Evolutionary conservation across 2,888 invertebrate genomes (phyloP), one percentile per base, ranked within the genome.

Genomic region (Catotricha subobsoleta): DNA sequence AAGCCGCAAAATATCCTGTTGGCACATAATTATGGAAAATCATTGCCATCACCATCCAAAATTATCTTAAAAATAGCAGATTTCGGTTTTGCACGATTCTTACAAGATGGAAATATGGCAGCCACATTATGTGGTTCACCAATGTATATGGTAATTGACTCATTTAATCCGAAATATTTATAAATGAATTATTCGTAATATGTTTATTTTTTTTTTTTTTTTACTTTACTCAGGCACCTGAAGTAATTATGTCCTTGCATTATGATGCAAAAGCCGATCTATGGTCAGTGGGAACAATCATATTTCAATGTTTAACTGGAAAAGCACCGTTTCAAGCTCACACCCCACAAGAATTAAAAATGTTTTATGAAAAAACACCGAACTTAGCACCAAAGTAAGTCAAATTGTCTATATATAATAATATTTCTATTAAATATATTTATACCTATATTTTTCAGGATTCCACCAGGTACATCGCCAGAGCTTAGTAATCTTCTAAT

Each of bases 251-350:
- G 95, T 95, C 95, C 2, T 67, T 91, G 47, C 90, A 95, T 57
- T 98, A 98, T 59, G 94, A 94, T 64, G 95, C 94, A 41, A 98
- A 98, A 69, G 98, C 98, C 9, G 98, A 98, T 67, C 72, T 98
- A 44, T 98, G 98, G 97, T 95, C 95, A 49, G 71, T 98, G 52
- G 98, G 98, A 41, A 98, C 97, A 15, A 99, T 99, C 52, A 87
- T 98, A 44, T 95, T 88, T 67, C 94, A 95, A 65, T 98, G 98
- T 67, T 72, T 99, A 48, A 95, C 94, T 20, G 95, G 97, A 46
- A 92, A 92, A 65, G 98, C 98, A 29, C 98, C 98, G 23, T 99
- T 99, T 66, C 83, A 88, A 66, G 98, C 98, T 35, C 84, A 87
- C 54, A 95, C 94, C 15, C 98, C 98, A 12, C 94, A 94, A 60